Conservation (phyloP, 2,797 vertebrate species). For the Anisognathus igniventris region DNA sequence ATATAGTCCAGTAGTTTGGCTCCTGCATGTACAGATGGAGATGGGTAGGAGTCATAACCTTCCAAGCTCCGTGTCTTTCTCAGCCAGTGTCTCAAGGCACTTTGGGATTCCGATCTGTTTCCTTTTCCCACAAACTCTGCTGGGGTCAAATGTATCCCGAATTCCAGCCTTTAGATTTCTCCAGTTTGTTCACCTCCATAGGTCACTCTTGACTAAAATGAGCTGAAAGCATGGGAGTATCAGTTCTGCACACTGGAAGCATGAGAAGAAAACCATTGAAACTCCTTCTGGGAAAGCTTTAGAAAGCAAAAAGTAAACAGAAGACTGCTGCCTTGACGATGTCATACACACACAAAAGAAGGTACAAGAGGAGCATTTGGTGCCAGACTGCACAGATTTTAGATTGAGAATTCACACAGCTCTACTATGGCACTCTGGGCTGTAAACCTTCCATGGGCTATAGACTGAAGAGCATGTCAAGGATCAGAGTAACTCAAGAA, state of each 20-base stretch:
- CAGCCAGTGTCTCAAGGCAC: background rate
- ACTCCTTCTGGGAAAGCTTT: background rate
- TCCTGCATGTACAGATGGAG: background rate
- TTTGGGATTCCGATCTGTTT: background rate
- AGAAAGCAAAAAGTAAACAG: background rate
- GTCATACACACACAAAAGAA: background rate
- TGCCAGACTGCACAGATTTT: background rate
- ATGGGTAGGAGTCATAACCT: background rate
- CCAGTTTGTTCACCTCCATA: background rate
- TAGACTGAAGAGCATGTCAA: background rate
- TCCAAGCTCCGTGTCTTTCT: background rate
- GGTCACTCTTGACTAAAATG: background rate
- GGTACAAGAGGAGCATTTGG: background rate
- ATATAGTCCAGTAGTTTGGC: background rate
- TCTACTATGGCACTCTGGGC: too few species aligned
- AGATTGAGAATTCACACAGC: background rate
- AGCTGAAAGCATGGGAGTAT: background rate
- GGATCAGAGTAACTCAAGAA: background rate
- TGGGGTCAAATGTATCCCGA: background rate
- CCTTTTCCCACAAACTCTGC: background rate
- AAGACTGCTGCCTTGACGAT: background rate
- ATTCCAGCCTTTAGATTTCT: background rate
- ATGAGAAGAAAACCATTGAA: background rate
- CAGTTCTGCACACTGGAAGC: background rate
- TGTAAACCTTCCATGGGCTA: too few species aligned